These are phyloP conservation scores for Campoplex nolae DNA, from an alignment of 2,888 invertebrate genomes.

Conservation along the genomic window DNA sequence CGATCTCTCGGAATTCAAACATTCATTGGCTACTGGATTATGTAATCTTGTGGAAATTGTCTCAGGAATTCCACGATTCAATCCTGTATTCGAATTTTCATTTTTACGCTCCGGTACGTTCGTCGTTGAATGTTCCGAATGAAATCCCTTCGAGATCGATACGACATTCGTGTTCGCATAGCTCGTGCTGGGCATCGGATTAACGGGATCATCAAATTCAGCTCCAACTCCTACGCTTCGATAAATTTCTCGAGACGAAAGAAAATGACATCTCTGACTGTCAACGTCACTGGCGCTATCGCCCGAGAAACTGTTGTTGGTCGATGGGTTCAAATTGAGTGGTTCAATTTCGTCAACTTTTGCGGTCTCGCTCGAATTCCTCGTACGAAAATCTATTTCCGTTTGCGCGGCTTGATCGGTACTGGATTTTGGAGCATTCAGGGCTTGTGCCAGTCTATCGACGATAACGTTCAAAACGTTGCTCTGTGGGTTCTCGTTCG, in stretches of 20 bases:
- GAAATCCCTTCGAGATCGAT: slow-evolving; percentile 36
- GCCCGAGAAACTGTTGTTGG: slow-evolving; percentile 74
- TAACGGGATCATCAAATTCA: slow-evolving; percentile 77
- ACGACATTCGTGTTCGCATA: slow-evolving; percentile 63
- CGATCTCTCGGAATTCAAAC: slow-evolving; percentile 61
- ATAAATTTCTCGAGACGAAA: slow-evolving; percentile 76
- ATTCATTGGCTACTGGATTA: slow-evolving; percentile 54
- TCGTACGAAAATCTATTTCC: slow-evolving; percentile 62
- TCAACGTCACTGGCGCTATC: slow-evolving; percentile 76
- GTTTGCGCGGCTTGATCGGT: slow-evolving; percentile 74
- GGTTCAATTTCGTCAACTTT: slow-evolving; percentile 63
- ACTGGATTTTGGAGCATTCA: slow-evolving; percentile 73
- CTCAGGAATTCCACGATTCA: slow-evolving; percentile 1
- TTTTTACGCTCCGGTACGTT: slow-evolving; percentile 31
- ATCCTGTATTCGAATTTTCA: slow-evolving; percentile 10
- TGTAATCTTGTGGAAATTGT: slow-evolving; percentile 34
- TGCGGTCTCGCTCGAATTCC: slow-evolving; percentile 25
- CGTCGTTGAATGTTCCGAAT: not conserved
- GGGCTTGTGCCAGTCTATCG: slow-evolving; percentile 74
- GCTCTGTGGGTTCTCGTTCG: slow-evolving; percentile 63
- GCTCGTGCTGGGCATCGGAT: slow-evolving; percentile 70
- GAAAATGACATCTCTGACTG: slow-evolving; percentile 76
- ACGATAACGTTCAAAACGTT: slow-evolving; percentile 75
- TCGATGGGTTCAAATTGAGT: slow-evolving; percentile 71
- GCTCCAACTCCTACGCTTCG: slow-evolving; percentile 82